Evolutionary conservation across 1,140 invertebrate species (phyloP), one percentile per base, ranked within the genome.

Genomic region (Ceratina calcarata): DNA sequence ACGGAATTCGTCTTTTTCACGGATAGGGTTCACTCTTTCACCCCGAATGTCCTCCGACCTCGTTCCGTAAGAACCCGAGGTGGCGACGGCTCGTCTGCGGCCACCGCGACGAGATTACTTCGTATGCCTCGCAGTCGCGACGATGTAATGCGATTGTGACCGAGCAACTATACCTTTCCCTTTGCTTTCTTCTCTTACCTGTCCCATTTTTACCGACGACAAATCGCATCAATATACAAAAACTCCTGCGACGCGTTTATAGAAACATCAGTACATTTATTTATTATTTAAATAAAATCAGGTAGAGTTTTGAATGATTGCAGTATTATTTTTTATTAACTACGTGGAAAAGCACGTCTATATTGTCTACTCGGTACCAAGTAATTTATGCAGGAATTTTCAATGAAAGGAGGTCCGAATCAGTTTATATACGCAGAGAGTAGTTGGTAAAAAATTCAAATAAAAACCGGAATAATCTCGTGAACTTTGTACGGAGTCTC

Each of bases 101-200:
- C 66, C 76, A 81, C 80, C 77, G 58, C 71, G 80, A 81, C 69
- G 72, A 84, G 80, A 88, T 88, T 88, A 88, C 82, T 88, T 87
- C 75, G 87, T 86, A 87, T 88, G 86, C 82, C 86, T 87, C 83
- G 84, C 84, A 67, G 78, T 81, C 62, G 76, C 62, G 71, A 69
- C 80, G 80, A 76, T 86, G 62, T 85, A 80, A 86, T 86, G 76
- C 80, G 69, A 86, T 86, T 86, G 68, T 77, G 71, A 72, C 76
- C 49, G 71, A 58, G 22, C 76, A 85, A 86, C n/a, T 57, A 3
- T 24, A 53, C 3, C 53, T 12, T 10, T 22, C n/a, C n/a, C 58
- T 24, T 15, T 0, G 0, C 6, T 7, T 60, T 53, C 24, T 49
- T 16, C 22, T 18, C 12, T 57, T 49, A 24, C 10, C 16, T 53